Conservation (phyloP, 2,113 vertebrate genomes). For the Pituophis catenifer region DNA sequence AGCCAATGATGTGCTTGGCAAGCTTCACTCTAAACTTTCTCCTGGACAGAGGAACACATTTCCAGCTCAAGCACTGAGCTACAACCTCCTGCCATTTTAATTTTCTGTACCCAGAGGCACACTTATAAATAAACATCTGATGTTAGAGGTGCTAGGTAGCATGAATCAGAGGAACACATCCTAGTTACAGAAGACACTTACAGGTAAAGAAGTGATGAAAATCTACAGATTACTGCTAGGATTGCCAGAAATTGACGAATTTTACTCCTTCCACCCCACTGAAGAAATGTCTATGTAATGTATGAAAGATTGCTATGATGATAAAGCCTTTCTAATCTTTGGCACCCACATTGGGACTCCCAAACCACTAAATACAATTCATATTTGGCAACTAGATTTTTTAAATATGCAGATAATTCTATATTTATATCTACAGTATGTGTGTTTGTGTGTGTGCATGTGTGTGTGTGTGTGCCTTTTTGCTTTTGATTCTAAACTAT, state of each 20-base stretch:
- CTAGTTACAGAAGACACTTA: neutral
- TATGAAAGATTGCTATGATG: neutral
- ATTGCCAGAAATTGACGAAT: neutral
- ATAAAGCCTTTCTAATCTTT: neutral
- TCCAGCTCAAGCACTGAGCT: neutral
- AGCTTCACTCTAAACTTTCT: neutral
- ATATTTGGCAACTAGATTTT: neutral
- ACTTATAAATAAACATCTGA: neutral
- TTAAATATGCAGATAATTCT: neutral
- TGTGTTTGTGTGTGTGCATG: neutral
- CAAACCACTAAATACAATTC: neutral
- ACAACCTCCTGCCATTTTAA: neutral
- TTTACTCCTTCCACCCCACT: neutral
- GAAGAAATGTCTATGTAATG: neutral
- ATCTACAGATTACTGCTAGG: neutral
- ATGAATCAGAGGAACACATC: neutral
- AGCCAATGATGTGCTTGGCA: neutral
- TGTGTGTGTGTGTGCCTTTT: neutral
- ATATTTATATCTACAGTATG: neutral
- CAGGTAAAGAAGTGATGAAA: neutral
- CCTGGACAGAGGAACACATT: neutral
- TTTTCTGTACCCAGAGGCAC: neutral
- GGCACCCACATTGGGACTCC: neutral
- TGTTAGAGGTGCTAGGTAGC: neutral
- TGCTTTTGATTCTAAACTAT: neutral